Evolutionary conservation across 2,113 vertebrate genomes (phyloP).

Genomic region (Anas platyrhynchos): DNA sequence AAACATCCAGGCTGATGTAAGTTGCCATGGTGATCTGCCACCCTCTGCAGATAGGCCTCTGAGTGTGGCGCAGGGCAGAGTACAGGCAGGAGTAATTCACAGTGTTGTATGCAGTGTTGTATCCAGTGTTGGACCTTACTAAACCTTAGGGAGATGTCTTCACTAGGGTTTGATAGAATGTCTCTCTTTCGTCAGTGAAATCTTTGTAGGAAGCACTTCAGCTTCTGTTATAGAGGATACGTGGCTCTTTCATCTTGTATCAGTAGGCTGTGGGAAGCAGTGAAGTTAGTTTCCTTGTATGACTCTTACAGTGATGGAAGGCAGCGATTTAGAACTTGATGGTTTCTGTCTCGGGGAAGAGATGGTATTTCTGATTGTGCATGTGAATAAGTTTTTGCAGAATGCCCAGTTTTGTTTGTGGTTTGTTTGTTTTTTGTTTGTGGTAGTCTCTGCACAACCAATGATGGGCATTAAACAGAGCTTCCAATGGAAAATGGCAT

Average conservation of each 20-base stretch:
- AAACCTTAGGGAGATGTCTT: background rate
- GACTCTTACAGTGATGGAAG: background rate
- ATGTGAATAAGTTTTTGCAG: background rate
- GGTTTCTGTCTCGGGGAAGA: background rate
- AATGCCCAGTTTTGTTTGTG: background rate
- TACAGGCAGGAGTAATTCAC: background rate
- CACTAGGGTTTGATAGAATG: background rate
- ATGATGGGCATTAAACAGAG: background rate
- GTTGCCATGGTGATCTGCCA: background rate
- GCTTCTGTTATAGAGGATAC: background rate
- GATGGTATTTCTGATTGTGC: background rate
- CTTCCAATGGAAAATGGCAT: background rate
- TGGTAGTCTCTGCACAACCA: background rate
- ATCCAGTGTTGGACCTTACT: background rate
- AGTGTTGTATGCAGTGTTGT: background rate
- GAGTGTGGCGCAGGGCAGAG: rapidly evolving
- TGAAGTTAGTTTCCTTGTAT: background rate
- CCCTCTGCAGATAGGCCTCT: background rate
- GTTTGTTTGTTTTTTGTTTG: background rate
- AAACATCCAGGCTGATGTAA: background rate
- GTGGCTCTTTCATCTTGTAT: background rate
- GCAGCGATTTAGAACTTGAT: background rate
- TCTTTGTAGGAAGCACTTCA: background rate
- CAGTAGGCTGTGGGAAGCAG: background rate
- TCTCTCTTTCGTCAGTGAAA: background rate